Base-by-base conservation (phyloP, 2,888 invertebrate genomes). In the Megastigmus dorsalis region DNA sequence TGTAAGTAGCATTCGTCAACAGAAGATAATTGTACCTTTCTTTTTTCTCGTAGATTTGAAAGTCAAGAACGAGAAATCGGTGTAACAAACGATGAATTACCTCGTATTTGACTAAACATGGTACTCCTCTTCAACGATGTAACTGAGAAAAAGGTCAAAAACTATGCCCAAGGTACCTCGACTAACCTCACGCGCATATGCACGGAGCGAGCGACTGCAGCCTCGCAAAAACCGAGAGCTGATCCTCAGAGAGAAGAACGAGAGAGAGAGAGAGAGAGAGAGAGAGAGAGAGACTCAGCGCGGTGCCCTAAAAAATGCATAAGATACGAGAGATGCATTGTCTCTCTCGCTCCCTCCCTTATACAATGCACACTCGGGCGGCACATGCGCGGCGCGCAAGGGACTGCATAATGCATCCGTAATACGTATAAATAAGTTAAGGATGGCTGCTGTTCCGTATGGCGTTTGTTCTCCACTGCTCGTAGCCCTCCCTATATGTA, bases 381-480 rank as follows among this genome's bases (percentile, higher is more conserved):
- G 57, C n/a, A n/a, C n/a, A n/a, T n/a, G n/a, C n/a, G n/a, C n/a
- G n/a, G n/a, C n/a, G n/a, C n/a, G n/a, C n/a, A n/a, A n/a, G n/a
- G n/a, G n/a, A n/a, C 50, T 77, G 81, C 82, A 83, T 84, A 83
- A 84, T 82, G 77, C 78, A 83, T 83, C 74, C 48, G 74, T 74
- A 76, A 75, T 75, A 72, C 77, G 78, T 78, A 79, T 79, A 79
- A 79, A 79, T 79, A 79, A 76, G 75, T 75, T 76, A 75, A 55
- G 62, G 48, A 15, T 28, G 33, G 70, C 59, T 18, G 54, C 41
- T 23, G 33, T 9, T 41, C 23, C 18, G 23, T 15, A 36, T 26
- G 26, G 60, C 60, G 60, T 28, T 43, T 60, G n/a, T 60, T 15
- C 13, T 28, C 28, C 28, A 3, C 28, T 30, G 5, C 28, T 13